phyloP scores from a whole-genome alignment of 2,888 invertebrate genomes.

The Cordilura impudica region DNA sequence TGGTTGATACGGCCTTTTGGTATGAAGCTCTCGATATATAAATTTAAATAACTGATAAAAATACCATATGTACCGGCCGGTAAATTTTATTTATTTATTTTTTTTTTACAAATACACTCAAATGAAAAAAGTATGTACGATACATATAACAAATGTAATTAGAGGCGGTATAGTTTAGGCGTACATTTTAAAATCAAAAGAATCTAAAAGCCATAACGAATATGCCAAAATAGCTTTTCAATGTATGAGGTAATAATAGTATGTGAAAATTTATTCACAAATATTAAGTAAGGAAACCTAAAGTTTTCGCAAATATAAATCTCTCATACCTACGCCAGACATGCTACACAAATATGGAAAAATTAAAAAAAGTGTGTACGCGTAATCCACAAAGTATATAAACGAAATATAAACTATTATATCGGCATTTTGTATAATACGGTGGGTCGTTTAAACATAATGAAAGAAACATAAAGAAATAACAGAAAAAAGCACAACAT shows the following conservation, averaged over 20 bases:
- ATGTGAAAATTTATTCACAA: neutral
- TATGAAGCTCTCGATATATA: too few relatives aligned
- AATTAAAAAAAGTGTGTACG: neutral
- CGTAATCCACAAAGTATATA: neutral
- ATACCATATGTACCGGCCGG: conserved; percentile 27
- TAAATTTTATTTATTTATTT: conserved; percentile 8
- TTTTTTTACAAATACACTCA: too few relatives aligned
- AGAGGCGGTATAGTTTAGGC: too few relatives aligned
- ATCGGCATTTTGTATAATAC: too few relatives aligned
- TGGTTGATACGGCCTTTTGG: too few relatives aligned
- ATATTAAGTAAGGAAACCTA: neutral
- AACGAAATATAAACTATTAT: neutral
- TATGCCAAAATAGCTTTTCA: neutral
- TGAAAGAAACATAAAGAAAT: neutral
- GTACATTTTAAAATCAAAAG: neutral
- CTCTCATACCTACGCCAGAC: neutral
- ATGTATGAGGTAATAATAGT: neutral
- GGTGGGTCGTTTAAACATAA: neutral
- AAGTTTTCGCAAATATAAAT: neutral
- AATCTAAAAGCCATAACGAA: neutral
- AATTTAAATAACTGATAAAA: neutral
- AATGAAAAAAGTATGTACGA: too few relatives aligned
- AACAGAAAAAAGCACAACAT: neutral
- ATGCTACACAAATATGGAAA: neutral
- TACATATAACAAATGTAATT: too few relatives aligned